These are phyloP conservation scores for Adelognathus sp. DNA, from an alignment of 2,888 invertebrate genomes.

Conservation along the genomic window DNA sequence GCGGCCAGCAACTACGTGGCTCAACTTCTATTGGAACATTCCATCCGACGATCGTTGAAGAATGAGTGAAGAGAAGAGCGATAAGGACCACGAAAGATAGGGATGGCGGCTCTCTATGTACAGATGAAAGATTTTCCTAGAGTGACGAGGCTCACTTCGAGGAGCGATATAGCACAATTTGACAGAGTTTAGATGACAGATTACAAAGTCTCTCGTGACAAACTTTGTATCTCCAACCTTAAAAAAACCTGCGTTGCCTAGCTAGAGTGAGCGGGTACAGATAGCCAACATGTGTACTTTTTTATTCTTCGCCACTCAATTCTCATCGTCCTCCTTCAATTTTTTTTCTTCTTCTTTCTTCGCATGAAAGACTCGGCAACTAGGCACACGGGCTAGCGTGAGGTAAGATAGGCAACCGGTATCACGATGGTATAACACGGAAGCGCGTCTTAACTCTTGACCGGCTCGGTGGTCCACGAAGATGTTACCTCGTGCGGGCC, in stretches of 20 bases:
- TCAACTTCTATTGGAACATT: neutral
- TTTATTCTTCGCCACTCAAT: conserved; percentile 18
- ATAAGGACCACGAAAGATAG: conserved; percentile 18
- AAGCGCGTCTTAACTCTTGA: conserved; percentile 59
- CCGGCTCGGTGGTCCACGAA: conserved; percentile 34
- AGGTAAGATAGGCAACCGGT: conserved; percentile 46
- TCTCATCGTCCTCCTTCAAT: conserved; percentile 34
- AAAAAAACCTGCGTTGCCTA: conserved; percentile 30
- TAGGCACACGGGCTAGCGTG: conserved; percentile 36
- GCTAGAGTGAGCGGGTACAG: conserved; percentile 35
- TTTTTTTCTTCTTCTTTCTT: conserved; percentile 12
- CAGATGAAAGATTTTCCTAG: conserved; percentile 45
- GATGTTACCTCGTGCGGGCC: conserved; percentile 14
- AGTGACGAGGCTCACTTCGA: conserved; percentile 49
- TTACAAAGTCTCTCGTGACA: conserved; percentile 37
- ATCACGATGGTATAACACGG: conserved; percentile 59
- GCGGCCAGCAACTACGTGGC: neutral
- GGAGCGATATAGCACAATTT: conserved; percentile 45
- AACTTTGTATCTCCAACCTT: conserved; percentile 36
- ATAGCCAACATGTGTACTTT: conserved; percentile 18
- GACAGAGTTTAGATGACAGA: conserved; percentile 55
- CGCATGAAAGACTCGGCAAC: conserved; percentile 46
- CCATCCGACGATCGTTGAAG: conserved; percentile 11
- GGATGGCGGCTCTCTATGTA: conserved; percentile 5
- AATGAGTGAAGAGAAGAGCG: neutral